phyloP scores from a whole-genome alignment of 2,797 vertebrate species.

The Notolabrus celidotus region DNA sequence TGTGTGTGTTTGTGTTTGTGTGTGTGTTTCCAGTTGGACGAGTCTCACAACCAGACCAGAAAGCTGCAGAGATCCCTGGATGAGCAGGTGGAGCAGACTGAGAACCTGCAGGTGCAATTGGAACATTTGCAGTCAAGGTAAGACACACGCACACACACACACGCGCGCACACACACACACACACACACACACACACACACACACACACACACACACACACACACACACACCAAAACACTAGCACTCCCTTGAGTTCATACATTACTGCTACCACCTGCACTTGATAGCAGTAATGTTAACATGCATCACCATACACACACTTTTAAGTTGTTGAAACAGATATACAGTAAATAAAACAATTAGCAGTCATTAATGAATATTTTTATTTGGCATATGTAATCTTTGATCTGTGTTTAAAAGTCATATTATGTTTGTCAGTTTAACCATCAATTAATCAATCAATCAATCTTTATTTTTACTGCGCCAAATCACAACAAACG shows the following conservation, averaged over 20 bases:
- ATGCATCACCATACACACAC: not conserved
- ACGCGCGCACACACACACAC: constrained; percentile 17
- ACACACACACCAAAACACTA: not conserved
- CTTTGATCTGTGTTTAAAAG: too few species aligned
- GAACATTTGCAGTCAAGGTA: constrained; percentile 97
- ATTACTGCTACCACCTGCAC: too few species aligned
- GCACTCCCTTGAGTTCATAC: too few species aligned
- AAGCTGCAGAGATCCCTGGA: constrained; percentile 96
- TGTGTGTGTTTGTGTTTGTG: constrained; percentile 13
- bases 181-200: not conserved
- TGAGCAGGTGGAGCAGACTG: constrained; percentile 95
- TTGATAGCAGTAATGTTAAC: too few species aligned
- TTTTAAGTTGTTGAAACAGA: too few species aligned
- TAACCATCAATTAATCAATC: too few species aligned
- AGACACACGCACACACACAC: constrained; percentile 3
- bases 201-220: not conserved
- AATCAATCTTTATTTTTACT: too few species aligned
- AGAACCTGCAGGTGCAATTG: constrained; percentile 96
- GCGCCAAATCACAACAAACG: too few species aligned
- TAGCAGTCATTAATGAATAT: too few species aligned
- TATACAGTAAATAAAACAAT: too few species aligned
- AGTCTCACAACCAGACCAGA: constrained; percentile 94
- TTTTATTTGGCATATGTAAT: too few species aligned
- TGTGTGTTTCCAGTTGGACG: constrained; percentile 87
- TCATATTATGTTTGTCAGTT: too few species aligned